phyloP scores from a whole-genome alignment of 2,888 invertebrate genomes.

The Amblyjoppa fuscipennis region DNA sequence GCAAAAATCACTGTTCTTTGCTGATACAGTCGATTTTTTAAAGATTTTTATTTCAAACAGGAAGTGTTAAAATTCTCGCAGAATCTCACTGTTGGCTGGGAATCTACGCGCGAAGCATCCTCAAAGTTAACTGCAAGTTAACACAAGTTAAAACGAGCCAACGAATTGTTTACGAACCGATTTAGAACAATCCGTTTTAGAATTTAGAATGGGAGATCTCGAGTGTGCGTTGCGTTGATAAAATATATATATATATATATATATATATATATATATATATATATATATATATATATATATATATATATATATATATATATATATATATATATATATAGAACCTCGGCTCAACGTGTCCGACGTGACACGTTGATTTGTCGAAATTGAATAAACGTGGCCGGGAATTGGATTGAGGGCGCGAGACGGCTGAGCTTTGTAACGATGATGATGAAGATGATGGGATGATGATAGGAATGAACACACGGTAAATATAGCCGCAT shows the following conservation, averaged over 20 bases:
- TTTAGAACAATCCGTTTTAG: constrained; percentile 2
- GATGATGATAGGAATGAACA: constrained; percentile 60
- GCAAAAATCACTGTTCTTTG: too few species aligned
- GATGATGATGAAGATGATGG: constrained; percentile 46
- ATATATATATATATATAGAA: background rate
- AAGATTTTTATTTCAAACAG: too few species aligned
- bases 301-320: too few species aligned
- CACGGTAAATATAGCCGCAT: constrained; percentile 46
- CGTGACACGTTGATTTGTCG: constrained; percentile 51
- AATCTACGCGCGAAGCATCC: too few species aligned
- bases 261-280: too few species aligned
- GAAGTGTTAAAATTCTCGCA: too few species aligned
- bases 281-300: too few species aligned
- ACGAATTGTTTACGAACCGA: constrained; percentile 15
- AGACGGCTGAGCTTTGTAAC: constrained; percentile 44
- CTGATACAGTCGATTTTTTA: too few species aligned
- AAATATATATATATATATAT: too few species aligned
- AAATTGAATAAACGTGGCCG: constrained; percentile 64
- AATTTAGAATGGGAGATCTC: constrained; percentile 1
- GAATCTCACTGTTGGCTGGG: too few species aligned
- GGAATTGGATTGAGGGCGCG: constrained; percentile 52
- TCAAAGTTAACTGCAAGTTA: too few species aligned
- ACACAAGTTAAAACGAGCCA: background rate
- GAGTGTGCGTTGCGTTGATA: constrained; percentile 18
- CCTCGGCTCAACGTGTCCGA: constrained; percentile 6